phyloP scores from a whole-genome alignment of 2,888 invertebrate genomes.

The Drosophila mulleri region DNA sequence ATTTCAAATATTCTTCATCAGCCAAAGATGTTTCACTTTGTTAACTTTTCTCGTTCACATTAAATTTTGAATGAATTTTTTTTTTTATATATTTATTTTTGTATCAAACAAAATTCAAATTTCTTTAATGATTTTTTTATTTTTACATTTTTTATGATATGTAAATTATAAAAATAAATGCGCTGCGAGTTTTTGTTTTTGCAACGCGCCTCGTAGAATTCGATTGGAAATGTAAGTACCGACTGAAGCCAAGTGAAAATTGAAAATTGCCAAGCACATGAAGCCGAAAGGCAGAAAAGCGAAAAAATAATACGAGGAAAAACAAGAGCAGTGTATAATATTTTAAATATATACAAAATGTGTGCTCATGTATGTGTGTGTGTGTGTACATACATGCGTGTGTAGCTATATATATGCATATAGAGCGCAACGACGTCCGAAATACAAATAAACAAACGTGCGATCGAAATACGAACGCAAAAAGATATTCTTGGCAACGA shows the following conservation, averaged over 20 bases:
- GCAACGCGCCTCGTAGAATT: constrained; percentile 77
- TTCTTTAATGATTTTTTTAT: neutral
- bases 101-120: no score
- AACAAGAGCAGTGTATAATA: constrained; percentile 67
- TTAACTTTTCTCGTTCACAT: constrained; percentile 6
- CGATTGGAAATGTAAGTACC: constrained; percentile 82
- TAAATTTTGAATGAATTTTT: neutral
- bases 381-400: constrained; percentile 17
- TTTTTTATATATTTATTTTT: neutral
- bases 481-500: constrained; percentile 77
- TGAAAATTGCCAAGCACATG: constrained; percentile 76
- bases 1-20: neutral
- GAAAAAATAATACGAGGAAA: constrained; percentile 41
- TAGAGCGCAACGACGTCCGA: constrained; percentile 32
- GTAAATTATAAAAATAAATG: constrained; percentile 26
- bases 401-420: constrained; percentile 46
- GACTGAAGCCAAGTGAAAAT: constrained; percentile 79
- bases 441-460: constrained; percentile 72
- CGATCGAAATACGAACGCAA: constrained; percentile 76
- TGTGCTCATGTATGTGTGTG: neutral
- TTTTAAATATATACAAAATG: constrained; percentile 76
- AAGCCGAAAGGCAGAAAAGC: constrained; percentile 56
- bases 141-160: neutral
- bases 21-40: neutral
- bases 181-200: constrained; percentile 52